phyloP scores from a whole-genome alignment of 2,888 invertebrate genomes.

The Agonum fuliginosum region DNA sequence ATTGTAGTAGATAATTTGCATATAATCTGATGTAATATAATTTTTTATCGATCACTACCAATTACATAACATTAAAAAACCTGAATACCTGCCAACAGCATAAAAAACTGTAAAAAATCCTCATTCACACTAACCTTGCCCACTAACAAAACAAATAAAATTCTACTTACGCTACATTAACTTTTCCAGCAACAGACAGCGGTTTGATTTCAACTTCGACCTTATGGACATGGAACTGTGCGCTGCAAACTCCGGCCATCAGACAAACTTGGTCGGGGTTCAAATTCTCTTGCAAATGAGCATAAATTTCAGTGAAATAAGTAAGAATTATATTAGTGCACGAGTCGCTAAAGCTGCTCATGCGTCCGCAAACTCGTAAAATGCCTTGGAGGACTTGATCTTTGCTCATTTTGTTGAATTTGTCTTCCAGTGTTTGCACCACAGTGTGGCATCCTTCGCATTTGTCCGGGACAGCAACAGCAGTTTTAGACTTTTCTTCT shows the following conservation, averaged over 20 bases:
- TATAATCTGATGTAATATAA: too few relatives aligned
- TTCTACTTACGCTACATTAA: constrained; percentile 71
- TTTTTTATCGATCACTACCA: too few relatives aligned
- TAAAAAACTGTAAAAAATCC: constrained; percentile 54
- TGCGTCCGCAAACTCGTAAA: constrained; percentile 79
- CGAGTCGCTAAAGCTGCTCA: constrained; percentile 85
- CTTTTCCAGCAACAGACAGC: constrained; percentile 76
- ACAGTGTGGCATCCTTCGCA: constrained; percentile 76
- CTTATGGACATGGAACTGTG: constrained; percentile 80
- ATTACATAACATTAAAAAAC: too few relatives aligned
- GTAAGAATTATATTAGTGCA: constrained; percentile 84
- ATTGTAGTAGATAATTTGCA: too few relatives aligned
- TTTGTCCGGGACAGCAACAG: constrained; percentile 57
- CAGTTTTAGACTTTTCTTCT: constrained; percentile 69
- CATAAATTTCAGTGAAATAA: constrained; percentile 83
- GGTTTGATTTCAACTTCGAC: constrained; percentile 76
- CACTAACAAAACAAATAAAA: constrained; percentile 66
- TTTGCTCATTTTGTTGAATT: constrained; percentile 75
- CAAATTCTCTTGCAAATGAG: constrained; percentile 78
- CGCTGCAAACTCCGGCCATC: constrained; percentile 84
- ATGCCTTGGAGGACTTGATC: constrained; percentile 77
- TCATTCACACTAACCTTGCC: constrained; percentile 75
- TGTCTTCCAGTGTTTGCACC: constrained; percentile 74
- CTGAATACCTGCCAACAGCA: constrained; percentile 9
- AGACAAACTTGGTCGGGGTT: constrained; percentile 82